Base-by-base conservation (phyloP, 23 tunicate genomes). In the Ciona savignyi region DNA sequence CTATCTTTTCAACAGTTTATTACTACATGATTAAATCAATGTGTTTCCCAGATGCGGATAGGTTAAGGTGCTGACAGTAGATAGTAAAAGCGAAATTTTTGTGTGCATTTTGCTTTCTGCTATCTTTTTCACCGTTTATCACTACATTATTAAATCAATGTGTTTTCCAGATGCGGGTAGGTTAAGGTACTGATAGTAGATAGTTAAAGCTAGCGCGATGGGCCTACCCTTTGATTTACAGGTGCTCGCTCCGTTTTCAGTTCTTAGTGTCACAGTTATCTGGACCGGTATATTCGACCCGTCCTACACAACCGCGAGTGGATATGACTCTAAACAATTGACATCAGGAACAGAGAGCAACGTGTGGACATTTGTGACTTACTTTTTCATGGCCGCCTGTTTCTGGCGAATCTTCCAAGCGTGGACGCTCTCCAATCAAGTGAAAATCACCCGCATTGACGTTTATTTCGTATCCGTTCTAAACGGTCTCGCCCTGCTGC, bases 401-500 rank as follows among this genome's bases (percentile, higher is more conserved):
- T 28, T 80, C 25, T 80, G 73, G 51, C 63, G 85, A 22, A 35
- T 71, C 35, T 19, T 32, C 32, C 62, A 80, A 35, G 85, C 70
- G 2, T 51, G 77, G 72, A 42, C 25, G 2, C 66, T 73, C 25
- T 63, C 51, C 4, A 29, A 30, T 21, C 21, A 23, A 29, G 35
- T 61, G 42, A 81, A 87, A 72, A 87, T 87, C 11, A 87, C 86
- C 2, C 68, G 61, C 62, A 29, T 87, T 33, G 95, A 87, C 32
- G 64, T 77, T 25, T 63, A 73, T 65, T 87, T 80, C 32, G 31
- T 87, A 30, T 30, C 78, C 3, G 82, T 87, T 15, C 70, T 56
- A 29, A 80, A 63, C 48, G 85, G 86, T 27, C 74, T 87, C 31
- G 68, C 87, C 15, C 27, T 81, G 2, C 33, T 81, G 70, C 85